Evolutionary conservation across 2,888 invertebrate species (phyloP), one percentile per base, ranked within the genome.

Genomic region (Aelia acuminata): DNA sequence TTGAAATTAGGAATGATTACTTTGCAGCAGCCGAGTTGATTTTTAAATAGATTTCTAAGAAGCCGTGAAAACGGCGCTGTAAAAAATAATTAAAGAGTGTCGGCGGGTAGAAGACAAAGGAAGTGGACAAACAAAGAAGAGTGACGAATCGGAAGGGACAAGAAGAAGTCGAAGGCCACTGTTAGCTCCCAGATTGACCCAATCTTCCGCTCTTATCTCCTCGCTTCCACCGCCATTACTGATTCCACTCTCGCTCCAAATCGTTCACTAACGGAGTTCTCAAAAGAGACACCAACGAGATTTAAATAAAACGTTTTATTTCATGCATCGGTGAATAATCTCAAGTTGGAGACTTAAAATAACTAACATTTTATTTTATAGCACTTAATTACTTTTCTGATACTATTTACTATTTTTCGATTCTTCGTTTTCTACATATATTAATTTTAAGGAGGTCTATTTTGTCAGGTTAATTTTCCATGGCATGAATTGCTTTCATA

Each of bases 31-130:
- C 31, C 15, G 63, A 35, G 63, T 70, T 70, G 15, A 70, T 70
- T 70, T n/a, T 70, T 70, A 31, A 70, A 70, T 70, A 70, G 63
- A 35, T 70, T 80, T 80, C n/a, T 80, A 80, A 80, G 43, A 80
- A 13, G 43, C 80, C 80, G 80, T 80, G 80, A 80, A 80, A 80
- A 80, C 43, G n/a, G 43, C 11, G 13, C n/a, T 43, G 43, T 35
- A 80, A 80, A 80, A 80, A 80, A 80, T 80, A 80, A 80, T 80
- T 80, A 80, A 80, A 80, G 80, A 80, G 80, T n/a, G 80, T 20
- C 80, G 80, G 43, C 13, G 43, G n/a, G n/a, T 11, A 43, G 80
- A 47, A 80, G 80, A 80, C 80, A 80, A 80, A 47, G 80, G 80
- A 80, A 47, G 80, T 43, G 43, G 80, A 80, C 80, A 80, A 80